Evolutionary conservation across 2,113 vertebrate species (phyloP), one percentile per base, ranked within the genome.

Genomic region (Hiodon tergisus): DNA sequence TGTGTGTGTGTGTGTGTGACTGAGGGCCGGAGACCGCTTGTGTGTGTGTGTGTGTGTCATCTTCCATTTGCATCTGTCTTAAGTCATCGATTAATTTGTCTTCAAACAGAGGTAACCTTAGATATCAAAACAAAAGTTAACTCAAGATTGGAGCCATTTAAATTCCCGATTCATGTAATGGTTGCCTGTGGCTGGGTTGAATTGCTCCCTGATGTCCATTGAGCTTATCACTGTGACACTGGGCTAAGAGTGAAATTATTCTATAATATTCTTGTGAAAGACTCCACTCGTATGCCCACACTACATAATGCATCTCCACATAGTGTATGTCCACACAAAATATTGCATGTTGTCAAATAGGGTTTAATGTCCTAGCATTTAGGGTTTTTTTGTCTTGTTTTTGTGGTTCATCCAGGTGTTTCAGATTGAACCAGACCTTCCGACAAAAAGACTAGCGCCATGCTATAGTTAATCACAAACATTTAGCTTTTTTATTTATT

Each of bases 401-500:
- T 31, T 31, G 31, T 31, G 31, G 31, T 31, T 31, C 31, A 31
- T 31, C 31, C 31, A 31, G 17, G 3, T 7, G 31, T 72, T 61
- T 72, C 55, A 71, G 58, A 51, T 5, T 61, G 46, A 72, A 72
- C 6, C 47, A 50, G 52, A 31, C 31, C 31, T 31, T 31, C 31
- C 31, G 31, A 31, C 31, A 31, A 31, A 31, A 31, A 31, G 31
- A 31, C 31, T 31, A 31, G 31, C 31, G 31, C 31, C 31, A 55
- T 53, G 61, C 51, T 46, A 9, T 13, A 6, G 13, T 6, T n/a
- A 73, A 52, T 53, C 53, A 31, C 11, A 46, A 17, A 9, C 16
- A 68, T 72, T 72, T 72, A 16, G 61, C 48, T 46, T 54, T 55
- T 57, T 70, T 17, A 57, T 17, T 4, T 5, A 9, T 73, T 69